These are phyloP conservation scores for Esox lucius DNA, from an alignment of 2,797 vertebrate species.

Conservation along the genomic window DNA sequence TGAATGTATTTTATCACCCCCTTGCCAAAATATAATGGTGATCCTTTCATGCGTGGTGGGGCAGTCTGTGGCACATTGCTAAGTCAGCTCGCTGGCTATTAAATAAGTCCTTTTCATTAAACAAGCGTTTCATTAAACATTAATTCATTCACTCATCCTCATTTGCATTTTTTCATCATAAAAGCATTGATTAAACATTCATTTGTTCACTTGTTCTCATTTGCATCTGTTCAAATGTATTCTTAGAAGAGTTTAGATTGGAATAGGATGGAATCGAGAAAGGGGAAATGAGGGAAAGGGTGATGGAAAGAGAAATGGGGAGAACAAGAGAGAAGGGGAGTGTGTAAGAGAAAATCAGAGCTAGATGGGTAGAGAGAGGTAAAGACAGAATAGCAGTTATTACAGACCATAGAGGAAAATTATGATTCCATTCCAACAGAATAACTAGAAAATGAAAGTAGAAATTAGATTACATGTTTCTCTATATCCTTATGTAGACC, in stretches of 20 bases:
- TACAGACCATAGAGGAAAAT: background rate
- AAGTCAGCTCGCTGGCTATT: constrained; percentile 68
- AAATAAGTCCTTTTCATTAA: constrained; percentile 80
- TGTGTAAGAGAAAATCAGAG: background rate
- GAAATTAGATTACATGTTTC: constrained; percentile 62
- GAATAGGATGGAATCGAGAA: constrained; percentile 30
- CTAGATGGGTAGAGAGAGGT: background rate
- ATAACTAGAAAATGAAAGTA: constrained; percentile 61
- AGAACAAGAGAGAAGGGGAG: constrained; percentile 8
- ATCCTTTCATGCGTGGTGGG: constrained; percentile 52
- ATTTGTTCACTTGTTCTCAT: constrained; percentile 72
- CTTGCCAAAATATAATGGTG: constrained; percentile 57
- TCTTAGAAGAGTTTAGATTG: constrained; percentile 45
- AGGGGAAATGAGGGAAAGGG: background rate
- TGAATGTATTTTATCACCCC: constrained; percentile 57
- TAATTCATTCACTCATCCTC: constrained; percentile 71
- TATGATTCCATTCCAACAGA: constrained; percentile 49
- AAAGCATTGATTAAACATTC: constrained; percentile 76
- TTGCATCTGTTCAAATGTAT: constrained; percentile 60
- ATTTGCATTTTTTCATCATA: constrained; percentile 74
- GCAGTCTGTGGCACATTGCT: constrained; percentile 44
- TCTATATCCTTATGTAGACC: constrained; percentile 46
- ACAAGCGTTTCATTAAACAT: constrained; percentile 75
- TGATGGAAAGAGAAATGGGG: background rate
- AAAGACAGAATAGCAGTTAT: constrained; percentile 9